Evolutionary conservation across 2,888 invertebrate species (phyloP).

Genomic region (Alitta virens): DNA sequence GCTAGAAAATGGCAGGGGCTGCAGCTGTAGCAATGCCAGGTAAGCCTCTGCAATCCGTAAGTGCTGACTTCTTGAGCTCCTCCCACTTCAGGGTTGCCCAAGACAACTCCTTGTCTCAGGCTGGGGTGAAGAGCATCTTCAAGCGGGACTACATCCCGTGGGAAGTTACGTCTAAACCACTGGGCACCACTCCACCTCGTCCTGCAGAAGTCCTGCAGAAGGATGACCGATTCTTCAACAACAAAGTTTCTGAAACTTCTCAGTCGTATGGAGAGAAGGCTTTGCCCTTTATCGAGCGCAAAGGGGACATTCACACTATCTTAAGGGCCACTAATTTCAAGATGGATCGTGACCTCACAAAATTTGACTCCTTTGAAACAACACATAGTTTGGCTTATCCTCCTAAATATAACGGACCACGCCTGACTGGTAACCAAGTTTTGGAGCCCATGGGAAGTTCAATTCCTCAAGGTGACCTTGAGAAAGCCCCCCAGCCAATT

Average conservation of each 20-base stretch:
- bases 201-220: conserved; percentile 47
- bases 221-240: conserved; percentile 41
- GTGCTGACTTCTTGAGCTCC: conserved; percentile 14
- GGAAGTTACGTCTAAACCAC: conserved; percentile 30
- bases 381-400: conserved; percentile 42
- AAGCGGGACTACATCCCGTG: conserved; percentile 45
- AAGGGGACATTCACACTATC: conserved; percentile 34
- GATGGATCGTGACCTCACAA: conserved; percentile 45
- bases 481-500: conserved; percentile 40
- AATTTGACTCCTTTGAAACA: conserved; percentile 44
- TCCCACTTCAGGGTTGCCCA: conserved; percentile 46
- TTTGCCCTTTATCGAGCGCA: conserved; percentile 29
- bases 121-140: conserved; percentile 41
- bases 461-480: conserved; percentile 46
- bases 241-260: conserved; percentile 43
- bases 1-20: too few species aligned
- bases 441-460: conserved; percentile 30
- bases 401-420: conserved; percentile 32
- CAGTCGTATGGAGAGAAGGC: conserved; percentile 11
- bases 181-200: conserved; percentile 37
- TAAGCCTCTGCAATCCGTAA: background rate
- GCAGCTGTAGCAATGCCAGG: background rate
- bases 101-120: conserved; percentile 35
- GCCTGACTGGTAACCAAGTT: too few species aligned
- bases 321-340: conserved; percentile 48